phyloP scores from a whole-genome alignment of 2,888 invertebrate species.

The Chloroclystis v-ata region DNA sequence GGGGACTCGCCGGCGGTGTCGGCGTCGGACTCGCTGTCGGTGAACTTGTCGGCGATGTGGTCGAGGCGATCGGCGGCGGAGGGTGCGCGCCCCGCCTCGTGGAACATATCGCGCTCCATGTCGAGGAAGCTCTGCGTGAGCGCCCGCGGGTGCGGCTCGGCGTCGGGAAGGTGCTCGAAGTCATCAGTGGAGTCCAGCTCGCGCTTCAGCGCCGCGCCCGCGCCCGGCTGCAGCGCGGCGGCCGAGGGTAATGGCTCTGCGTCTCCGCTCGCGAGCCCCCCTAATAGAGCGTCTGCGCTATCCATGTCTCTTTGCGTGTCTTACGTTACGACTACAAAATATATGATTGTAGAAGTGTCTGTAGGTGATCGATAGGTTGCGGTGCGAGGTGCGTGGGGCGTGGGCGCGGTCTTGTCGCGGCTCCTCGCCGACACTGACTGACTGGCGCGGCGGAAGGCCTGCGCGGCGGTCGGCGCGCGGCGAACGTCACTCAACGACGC shows the following conservation, averaged over 20 bases:
- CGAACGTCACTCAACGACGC: slow-evolving; percentile 57
- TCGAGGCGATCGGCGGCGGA: slow-evolving; percentile 59
- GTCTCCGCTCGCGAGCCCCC: slow-evolving; percentile 61
- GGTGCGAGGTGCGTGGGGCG: slow-evolving; percentile 38
- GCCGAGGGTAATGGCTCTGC: slow-evolving; percentile 23
- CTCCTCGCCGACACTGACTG: slow-evolving; percentile 64
- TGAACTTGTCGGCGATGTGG: slow-evolving; percentile 75
- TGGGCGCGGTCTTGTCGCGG: slow-evolving; percentile 57
- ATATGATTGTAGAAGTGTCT: neutral
- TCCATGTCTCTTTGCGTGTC: slow-evolving; percentile 48
- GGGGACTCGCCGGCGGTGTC: slow-evolving; percentile 71
- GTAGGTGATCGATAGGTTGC: slow-evolving; percentile 54
- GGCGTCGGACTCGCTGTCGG: slow-evolving; percentile 78
- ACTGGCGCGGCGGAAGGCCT: slow-evolving; percentile 43
- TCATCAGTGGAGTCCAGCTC: slow-evolving; percentile 85
- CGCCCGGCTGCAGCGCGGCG: slow-evolving; percentile 22
- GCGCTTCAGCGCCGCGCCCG: slow-evolving; percentile 57
- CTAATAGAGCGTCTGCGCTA: slow-evolving; percentile 54
- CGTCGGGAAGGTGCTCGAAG: slow-evolving; percentile 81
- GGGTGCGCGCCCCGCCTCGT: slow-evolving; percentile 54
- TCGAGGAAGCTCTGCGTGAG: slow-evolving; percentile 69
- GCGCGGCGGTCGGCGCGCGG: slow-evolving; percentile 33
- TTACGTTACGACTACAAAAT: too few relatives aligned
- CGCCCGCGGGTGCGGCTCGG: slow-evolving; percentile 50
- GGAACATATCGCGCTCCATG: slow-evolving; percentile 69